Base-by-base conservation (phyloP, 2,797 vertebrate genomes). In the Darevskia mixta region DNA sequence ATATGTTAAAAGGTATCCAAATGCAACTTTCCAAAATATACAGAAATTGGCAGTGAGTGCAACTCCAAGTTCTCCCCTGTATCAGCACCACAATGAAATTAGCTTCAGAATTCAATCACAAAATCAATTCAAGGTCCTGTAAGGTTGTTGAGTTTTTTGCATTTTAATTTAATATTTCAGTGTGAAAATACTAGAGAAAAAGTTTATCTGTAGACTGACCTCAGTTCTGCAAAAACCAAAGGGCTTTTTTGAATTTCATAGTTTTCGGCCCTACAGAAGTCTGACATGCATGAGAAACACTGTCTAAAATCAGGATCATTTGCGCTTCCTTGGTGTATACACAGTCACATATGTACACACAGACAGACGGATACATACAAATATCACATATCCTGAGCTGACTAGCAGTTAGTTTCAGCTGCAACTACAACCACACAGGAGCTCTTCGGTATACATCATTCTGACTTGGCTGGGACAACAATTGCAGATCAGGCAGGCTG, bases 91-190 rank as follows among this genome's bases (percentile, higher is more conserved):
- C 27, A 35, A 58, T 76, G 20, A 75, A 67, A 81, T 77, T 13
- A 76, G 29, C 29, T 75, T 87, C 41, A 20, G 2, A 25, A 13
- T 43, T 85, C 25, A 85, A 69, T 38, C 82, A 80, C 38, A 85
- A 29, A 85, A 78, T 29, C 25, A 83, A 5, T 76, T 10, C 8
- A 78, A 61, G 64, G 25, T 72, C 7, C 20, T 45, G 58, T 45
- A 3, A 38, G n/a, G 3, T 80, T 67, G 61, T 8, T 23, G 61
- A 23, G 20, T 35, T 67, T 87, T 64, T 72, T 27, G n/a, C 79
- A 58, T 75, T 91, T 88, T 88, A 89, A 27, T 93, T 92, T 94
- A 94, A 94, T 91, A 94, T 90, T 95, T 95, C 91, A 80, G 90
- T 91, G 92, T 93, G 82, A 89, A 94, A 90, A 94, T 79, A 90